A percentile compares a stretch with the other conserved stretches of the same genome.
These are phyloP conservation scores for Montipora capitata DNA, from an alignment of 92 coral and sea anemone species.

Conservation along the genomic window DNA sequence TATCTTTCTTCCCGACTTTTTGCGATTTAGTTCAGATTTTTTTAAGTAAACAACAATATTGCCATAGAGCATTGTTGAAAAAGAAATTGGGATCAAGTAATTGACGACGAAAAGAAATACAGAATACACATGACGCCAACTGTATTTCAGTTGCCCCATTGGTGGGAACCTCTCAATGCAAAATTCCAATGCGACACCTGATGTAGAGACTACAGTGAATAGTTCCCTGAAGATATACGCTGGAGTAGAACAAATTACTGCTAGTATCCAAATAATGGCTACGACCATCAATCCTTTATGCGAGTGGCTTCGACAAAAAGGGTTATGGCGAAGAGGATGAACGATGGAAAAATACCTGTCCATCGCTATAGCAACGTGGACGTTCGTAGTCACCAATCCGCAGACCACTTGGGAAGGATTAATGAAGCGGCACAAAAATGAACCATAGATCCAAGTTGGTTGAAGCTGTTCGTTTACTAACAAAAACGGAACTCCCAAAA, in stretches of 20 bases:
- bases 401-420: conserved; percentile 83
- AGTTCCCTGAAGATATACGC: conserved; percentile 54
- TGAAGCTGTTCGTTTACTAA: conserved; percentile 61
- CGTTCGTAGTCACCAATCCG: conserved; percentile 78
- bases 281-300: conserved; percentile 35
- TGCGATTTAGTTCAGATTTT: conserved; percentile 56
- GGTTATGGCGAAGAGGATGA: conserved; percentile 47
- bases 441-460: conserved; percentile 69
- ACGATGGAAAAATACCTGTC: conserved; percentile 73
- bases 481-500: conserved; percentile 72
- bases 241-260: conserved; percentile 65
- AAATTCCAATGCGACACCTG: conserved; percentile 33
- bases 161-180: conserved; percentile 71
- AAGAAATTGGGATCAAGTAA: conserved; percentile 63
- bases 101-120: conserved; percentile 74
- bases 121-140: conserved; percentile 68
- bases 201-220: conserved; percentile 3
- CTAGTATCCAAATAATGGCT: conserved; percentile 47
- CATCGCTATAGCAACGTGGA: conserved; percentile 75
- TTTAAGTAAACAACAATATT: conserved; percentile 54
- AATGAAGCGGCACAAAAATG: conserved; percentile 67
- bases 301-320: not conserved
- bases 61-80: conserved; percentile 60
- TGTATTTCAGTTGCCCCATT: conserved; percentile 13
- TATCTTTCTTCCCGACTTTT: conserved; percentile 27